These are phyloP conservation scores for Cydia strobilella DNA, from an alignment of 1,140 invertebrate species.

Conservation along the genomic window DNA sequence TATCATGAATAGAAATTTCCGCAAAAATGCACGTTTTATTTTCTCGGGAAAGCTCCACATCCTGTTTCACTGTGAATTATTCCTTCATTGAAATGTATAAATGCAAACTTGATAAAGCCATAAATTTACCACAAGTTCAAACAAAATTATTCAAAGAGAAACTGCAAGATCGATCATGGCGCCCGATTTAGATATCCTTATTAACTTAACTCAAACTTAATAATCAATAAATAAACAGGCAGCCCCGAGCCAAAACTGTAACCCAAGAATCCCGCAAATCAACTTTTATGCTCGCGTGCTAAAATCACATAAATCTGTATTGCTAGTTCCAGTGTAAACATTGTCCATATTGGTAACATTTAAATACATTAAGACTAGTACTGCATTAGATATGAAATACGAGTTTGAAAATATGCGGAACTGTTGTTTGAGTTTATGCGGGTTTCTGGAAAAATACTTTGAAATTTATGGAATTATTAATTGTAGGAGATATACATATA, in stretches of 20 bases:
- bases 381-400: conserved; percentile 3
- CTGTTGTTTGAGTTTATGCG: background rate
- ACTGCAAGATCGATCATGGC: background rate
- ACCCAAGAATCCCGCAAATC: conserved; percentile 5
- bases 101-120: background rate
- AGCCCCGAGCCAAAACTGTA: background rate
- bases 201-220: conserved; percentile 2
- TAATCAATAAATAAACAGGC: background rate
- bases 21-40: background rate
- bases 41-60: background rate
- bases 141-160: conserved; percentile 5
- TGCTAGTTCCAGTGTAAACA: conserved; percentile 2
- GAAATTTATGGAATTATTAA: background rate
- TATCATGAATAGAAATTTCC: too few species aligned
- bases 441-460: background rate
- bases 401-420: conserved; percentile 11
- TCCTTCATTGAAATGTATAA: conserved; percentile 7
- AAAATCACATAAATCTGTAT: conserved; percentile 1
- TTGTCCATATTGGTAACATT: conserved; percentile 13
- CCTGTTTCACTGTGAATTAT: background rate
- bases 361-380: background rate
- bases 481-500: too few species aligned
- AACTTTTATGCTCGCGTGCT: conserved; percentile 2
- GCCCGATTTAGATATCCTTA: conserved; percentile 13
- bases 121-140: background rate